A percentile compares a stretch with the other conserved stretches of the same genome.
Conservation (phyloP, 2,888 invertebrate genomes). For the Caprella mutica region DNA sequence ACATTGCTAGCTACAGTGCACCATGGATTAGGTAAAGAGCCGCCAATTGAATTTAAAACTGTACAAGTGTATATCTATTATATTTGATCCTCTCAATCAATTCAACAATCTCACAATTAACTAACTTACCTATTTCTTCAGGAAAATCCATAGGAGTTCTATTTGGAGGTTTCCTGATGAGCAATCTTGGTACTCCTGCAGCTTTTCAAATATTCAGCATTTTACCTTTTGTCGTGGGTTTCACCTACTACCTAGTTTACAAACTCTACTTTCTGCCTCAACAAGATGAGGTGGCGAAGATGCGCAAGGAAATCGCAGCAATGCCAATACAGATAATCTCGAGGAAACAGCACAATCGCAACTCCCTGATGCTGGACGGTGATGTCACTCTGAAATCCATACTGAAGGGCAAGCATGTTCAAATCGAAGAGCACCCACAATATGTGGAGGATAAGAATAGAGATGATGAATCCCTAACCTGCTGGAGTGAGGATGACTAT, state of each 20-base stretch:
- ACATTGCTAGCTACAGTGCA: slow-evolving; percentile 67
- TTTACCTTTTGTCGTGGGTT: slow-evolving; percentile 13
- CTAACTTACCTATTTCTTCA: too few relatives aligned
- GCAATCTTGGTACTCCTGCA: slow-evolving; percentile 19
- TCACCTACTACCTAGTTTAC: slow-evolving; percentile 21
- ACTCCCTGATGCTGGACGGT: too few relatives aligned
- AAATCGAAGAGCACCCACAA: too few relatives aligned
- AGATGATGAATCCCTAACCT: too few relatives aligned
- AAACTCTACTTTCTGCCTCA: slow-evolving; percentile 20
- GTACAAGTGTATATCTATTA: neutral
- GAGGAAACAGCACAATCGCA: neutral
- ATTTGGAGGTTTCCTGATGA: slow-evolving; percentile 35
- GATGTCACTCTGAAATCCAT: too few relatives aligned
- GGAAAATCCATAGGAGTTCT: slow-evolving; percentile 35
- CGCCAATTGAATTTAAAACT: neutral
- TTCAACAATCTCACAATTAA: too few relatives aligned
- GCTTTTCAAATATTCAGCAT: slow-evolving; percentile 34
- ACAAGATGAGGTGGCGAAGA: slow-evolving; percentile 1
- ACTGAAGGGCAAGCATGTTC: too few relatives aligned
- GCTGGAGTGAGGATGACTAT: too few relatives aligned
- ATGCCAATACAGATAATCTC: slow-evolving; percentile 26
- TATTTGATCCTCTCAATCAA: too few relatives aligned
- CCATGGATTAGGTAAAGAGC: slow-evolving; percentile 58
- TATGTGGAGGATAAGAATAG: too few relatives aligned
- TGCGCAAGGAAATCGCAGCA: slow-evolving; percentile 15